Evolutionary conservation across 1,140 invertebrate species (phyloP).

Genomic region (Trichonephila inaurata): DNA sequence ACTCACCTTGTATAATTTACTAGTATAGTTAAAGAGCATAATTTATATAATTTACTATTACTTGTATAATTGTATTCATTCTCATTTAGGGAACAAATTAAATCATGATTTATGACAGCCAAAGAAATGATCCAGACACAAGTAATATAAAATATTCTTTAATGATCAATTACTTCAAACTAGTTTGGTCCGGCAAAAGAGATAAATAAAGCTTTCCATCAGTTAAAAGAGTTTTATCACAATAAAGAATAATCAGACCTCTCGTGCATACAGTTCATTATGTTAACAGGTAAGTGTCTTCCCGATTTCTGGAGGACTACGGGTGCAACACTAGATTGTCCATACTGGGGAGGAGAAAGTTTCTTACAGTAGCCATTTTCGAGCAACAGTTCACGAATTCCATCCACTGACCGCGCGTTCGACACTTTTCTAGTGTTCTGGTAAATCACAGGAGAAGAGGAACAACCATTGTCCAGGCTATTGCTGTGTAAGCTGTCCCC

Average conservation of each 20-base stretch:
- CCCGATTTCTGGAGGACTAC: constrained; percentile 23
- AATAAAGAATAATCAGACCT: constrained; percentile 63
- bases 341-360: constrained; percentile 49
- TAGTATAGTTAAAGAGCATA: too few species aligned
- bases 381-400: constrained; percentile 63
- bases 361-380: constrained; percentile 61
- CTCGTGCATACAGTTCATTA: constrained; percentile 73
- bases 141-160: constrained; percentile 24
- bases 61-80: neutral
- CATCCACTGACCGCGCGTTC: constrained; percentile 66
- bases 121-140: neutral
- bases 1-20: too few species aligned
- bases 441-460: neutral
- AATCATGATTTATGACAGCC: neutral
- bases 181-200: neutral
- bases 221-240: constrained; percentile 50
- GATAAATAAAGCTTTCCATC: constrained; percentile 9
- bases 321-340: constrained; percentile 41
- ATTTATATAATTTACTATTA: neutral
- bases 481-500: constrained; percentile 73
- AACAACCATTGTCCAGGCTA: constrained; percentile 69
- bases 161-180: neutral
- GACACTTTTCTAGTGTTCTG: constrained; percentile 49
- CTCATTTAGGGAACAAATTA: neutral
- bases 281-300: constrained; percentile 45